Conservation (phyloP, 2,888 invertebrate species). For the Drosophila colorata region DNA sequence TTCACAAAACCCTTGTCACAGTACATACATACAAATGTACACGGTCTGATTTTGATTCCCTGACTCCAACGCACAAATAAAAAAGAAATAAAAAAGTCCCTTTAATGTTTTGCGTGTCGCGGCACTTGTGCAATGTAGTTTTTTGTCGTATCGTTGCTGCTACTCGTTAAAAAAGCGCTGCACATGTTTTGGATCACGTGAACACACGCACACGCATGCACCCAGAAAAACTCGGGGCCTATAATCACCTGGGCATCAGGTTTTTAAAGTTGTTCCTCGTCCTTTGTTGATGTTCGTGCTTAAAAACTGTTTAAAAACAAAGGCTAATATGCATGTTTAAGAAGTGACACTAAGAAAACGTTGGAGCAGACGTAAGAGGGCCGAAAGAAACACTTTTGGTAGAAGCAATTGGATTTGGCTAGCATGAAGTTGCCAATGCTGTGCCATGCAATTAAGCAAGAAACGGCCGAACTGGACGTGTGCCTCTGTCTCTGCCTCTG, state of each 20-base stretch:
- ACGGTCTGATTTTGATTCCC: constrained; percentile 64
- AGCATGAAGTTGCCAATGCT: constrained; percentile 71
- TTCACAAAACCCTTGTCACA: constrained; percentile 25
- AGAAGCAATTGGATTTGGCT: constrained; percentile 63
- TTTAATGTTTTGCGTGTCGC: constrained; percentile 67
- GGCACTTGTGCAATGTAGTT: constrained; percentile 50
- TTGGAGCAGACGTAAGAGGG: constrained; percentile 8
- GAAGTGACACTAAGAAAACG: constrained; percentile 57
- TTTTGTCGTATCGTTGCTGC: constrained; percentile 10
- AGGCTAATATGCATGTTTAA: constrained; percentile 54
- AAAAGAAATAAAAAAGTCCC: constrained; percentile 20
- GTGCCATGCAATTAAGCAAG: constrained; percentile 74
- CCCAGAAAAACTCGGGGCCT: background rate
- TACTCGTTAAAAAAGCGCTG: constrained; percentile 37
- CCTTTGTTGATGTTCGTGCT: constrained; percentile 44
- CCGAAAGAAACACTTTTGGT: constrained; percentile 39
- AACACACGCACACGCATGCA: constrained; percentile 11
- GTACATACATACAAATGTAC: constrained; percentile 14
- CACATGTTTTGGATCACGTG: constrained; percentile 50
- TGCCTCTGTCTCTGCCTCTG: background rate
- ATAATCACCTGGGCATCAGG: constrained; percentile 56
- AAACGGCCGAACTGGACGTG: constrained; percentile 23
- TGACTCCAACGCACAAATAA: constrained; percentile 29
- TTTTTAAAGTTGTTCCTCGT: constrained; percentile 15
- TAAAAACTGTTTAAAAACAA: constrained; percentile 36